Evolutionary conservation across 1,140 invertebrate species (phyloP), one percentile per base, ranked within the genome.

Genomic region (Megathymus violae): DNA sequence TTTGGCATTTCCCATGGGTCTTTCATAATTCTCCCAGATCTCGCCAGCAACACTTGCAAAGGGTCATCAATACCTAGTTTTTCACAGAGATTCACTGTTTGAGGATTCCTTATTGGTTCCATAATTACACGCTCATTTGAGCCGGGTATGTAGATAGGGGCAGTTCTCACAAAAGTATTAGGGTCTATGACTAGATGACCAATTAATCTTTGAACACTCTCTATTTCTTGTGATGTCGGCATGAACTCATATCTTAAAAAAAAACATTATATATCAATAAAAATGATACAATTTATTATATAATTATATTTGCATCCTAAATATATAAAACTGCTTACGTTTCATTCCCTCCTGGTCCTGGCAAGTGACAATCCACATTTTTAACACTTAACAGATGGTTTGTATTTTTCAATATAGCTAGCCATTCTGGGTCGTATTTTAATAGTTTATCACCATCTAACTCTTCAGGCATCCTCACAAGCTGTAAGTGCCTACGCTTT

Each of bases 361-460:
- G 97, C 94, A 98, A 94, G 76, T 96, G 97, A 61, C 94, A 93
- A 25, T 92, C 92, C 4, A 87, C 85, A 69, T 91, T 93, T 77
- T 95, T 95, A 0, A 97, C 93, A 80, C 93, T 96, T 17, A 98
- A 82, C 16, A 99, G 92, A 91, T 98, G 96, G 93, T 99, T 97
- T 0, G 98, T 99, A 43, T 94, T 93, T 78, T 94, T 94, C 17
- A 99, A 92, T 75, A 99, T 94, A 15, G 95, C 94, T 15, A 99
- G 88, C 98, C 98, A 99, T 92, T 99, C 98, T n/a, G 95, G 88
- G 92, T 99, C 98, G 84, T 98, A 96, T 50, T 94, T 92, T 7
- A 99, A 82, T 62, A 93, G 88, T 40, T 95, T 84, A 48, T 92
- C 86, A 52, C 90, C 82, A 69, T 92, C 91, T 67, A 84, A 78